phyloP scores from a whole-genome alignment of 92 coral and sea anemone species.

The Virgularia gustaviana region DNA sequence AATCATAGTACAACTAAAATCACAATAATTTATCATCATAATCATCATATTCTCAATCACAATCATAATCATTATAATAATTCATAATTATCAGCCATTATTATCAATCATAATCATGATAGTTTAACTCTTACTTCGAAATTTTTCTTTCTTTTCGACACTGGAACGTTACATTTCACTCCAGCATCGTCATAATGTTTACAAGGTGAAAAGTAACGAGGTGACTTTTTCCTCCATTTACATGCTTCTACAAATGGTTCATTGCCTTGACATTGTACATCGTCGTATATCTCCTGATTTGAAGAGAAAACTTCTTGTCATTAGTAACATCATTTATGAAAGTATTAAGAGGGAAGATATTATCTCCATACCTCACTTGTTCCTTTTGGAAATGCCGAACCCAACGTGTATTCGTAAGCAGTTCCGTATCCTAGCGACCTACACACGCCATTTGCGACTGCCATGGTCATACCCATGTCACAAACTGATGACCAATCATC shows the following conservation, averaged over 20 bases:
- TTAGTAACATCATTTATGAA: neutral
- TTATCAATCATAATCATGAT: too few relatives aligned
- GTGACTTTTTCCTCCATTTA: neutral
- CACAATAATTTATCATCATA: too few relatives aligned
- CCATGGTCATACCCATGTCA: slow-evolving; percentile 55
- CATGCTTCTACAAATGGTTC: slow-evolving; percentile 23
- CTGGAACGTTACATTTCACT: slow-evolving; percentile 83
- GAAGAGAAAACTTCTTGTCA: neutral
- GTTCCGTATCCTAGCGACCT: slow-evolving; percentile 52
- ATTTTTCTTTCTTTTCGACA: slow-evolving; percentile 1
- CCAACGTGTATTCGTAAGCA: slow-evolving; percentile 39
- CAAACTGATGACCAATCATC: slow-evolving; percentile 97
- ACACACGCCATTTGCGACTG: slow-evolving; percentile 41
- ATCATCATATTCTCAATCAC: too few relatives aligned
- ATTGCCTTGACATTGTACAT: slow-evolving; percentile 5
- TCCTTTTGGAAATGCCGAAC: slow-evolving; percentile 14
- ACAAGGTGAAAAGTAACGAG: slow-evolving; percentile 50
- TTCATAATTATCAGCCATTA: too few relatives aligned
- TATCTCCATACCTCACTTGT: neutral
- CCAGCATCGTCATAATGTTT: slow-evolving; percentile 76
- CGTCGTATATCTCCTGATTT: slow-evolving; percentile 9
- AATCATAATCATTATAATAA: too few relatives aligned
- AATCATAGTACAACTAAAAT: too few relatives aligned
- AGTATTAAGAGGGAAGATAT: neutral
- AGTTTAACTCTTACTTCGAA: slow-evolving; percentile 2